These are phyloP conservation scores for Henicopernis longicauda DNA, from an alignment of 2,113 vertebrate genomes.

Conservation along the genomic window DNA sequence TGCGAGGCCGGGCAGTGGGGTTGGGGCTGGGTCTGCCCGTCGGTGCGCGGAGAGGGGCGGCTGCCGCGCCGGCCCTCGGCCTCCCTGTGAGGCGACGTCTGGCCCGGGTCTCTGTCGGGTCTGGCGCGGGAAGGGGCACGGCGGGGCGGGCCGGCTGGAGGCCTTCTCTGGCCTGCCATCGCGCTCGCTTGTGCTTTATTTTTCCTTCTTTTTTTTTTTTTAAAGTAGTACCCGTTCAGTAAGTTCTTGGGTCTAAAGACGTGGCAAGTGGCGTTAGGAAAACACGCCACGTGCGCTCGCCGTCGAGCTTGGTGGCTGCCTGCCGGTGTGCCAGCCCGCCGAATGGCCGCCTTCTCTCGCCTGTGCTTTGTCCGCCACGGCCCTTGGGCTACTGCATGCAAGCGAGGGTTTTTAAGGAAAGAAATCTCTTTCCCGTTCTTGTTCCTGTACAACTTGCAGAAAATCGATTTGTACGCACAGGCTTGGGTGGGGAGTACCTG, in stretches of 20 bases:
- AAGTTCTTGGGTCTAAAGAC: not conserved
- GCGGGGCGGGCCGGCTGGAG: not conserved
- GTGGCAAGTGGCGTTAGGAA: not conserved
- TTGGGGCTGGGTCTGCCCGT: not conserved
- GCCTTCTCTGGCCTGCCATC: too few species aligned
- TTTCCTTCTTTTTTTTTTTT: too few species aligned
- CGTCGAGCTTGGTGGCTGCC: too few species aligned
- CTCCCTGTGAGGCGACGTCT: not conserved
- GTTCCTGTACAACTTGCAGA: too few species aligned
- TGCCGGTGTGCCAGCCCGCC: too few species aligned
- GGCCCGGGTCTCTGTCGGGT: not conserved
- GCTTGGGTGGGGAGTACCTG: not conserved
- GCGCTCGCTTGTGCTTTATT: not conserved
- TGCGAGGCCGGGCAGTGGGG: too few species aligned
- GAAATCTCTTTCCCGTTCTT: not conserved
- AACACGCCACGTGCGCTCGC: fast-evolving
- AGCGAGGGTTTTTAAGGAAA: not conserved
- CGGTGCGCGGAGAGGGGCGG: not conserved
- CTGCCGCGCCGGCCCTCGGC: not conserved
- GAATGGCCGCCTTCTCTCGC: too few species aligned
- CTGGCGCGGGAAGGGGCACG: not conserved
- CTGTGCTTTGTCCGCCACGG: too few species aligned
- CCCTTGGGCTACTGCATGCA: too few species aligned
- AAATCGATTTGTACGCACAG: not conserved
- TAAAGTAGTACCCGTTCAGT: not conserved